A percentile compares a stretch with the other conserved stretches of the same genome.
Conservation (phyloP, 30 jellyfish, hydroid and myxozoan species). For the Turritopsis dohrnii region DNA sequence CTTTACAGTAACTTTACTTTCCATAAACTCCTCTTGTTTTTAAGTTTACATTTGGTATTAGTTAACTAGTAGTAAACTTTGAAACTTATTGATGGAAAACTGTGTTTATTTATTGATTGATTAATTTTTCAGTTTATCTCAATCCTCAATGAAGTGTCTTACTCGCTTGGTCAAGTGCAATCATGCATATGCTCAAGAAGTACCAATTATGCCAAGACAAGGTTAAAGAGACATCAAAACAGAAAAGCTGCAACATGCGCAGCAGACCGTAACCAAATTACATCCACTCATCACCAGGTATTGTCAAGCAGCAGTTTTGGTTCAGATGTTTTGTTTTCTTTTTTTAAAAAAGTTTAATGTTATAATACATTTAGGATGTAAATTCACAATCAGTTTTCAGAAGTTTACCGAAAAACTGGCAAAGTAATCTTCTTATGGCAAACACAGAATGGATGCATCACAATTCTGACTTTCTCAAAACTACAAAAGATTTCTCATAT, state of each 20-base stretch:
- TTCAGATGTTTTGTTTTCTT: neutral
- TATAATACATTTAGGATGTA: neutral
- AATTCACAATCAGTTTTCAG: neutral
- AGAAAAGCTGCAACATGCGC: neutral
- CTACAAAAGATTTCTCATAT: neutral
- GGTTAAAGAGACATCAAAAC: conserved; percentile 1
- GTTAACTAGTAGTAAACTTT: too few relatives aligned
- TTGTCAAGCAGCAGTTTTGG: neutral
- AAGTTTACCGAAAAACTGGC: neutral
- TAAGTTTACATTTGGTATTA: too few relatives aligned
- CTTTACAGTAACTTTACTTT: too few relatives aligned
- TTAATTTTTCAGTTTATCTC: neutral
- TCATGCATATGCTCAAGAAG: conserved; percentile 9
- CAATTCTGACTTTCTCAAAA: neutral
- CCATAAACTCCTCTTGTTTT: too few relatives aligned
- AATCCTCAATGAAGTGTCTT: neutral
- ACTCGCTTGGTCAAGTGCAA: conserved; percentile 2
- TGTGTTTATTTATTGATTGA: too few relatives aligned
- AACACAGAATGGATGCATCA: neutral
- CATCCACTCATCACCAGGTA: neutral
- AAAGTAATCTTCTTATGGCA: neutral
- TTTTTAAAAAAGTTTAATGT: neutral
- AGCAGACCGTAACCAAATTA: neutral
- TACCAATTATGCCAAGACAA: conserved; percentile 7
- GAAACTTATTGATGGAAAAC: too few relatives aligned